phyloP scores from a whole-genome alignment of 1,140 invertebrate species.

The Penaeus vannamei region DNA sequence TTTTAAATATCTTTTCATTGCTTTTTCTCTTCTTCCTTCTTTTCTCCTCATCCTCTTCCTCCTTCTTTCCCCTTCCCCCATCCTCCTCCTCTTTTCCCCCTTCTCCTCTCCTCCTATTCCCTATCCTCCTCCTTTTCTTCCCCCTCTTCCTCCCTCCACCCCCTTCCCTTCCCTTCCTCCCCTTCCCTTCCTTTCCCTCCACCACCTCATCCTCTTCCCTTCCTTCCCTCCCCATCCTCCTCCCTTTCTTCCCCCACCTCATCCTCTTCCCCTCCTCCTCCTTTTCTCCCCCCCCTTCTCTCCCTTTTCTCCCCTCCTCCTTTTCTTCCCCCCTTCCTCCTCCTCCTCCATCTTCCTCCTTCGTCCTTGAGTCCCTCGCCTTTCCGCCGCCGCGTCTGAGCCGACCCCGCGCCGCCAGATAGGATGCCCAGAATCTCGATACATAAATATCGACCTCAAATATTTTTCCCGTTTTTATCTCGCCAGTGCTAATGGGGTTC shows the following conservation, averaged over 20 bases:
- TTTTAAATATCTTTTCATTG: too few species aligned
- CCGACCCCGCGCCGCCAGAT: neutral
- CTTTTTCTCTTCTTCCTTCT: too few species aligned
- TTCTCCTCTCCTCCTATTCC: neutral
- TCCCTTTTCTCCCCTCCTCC: neutral
- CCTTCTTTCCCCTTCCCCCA: neutral
- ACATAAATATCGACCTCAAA: too few species aligned
- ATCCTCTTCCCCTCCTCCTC: neutral
- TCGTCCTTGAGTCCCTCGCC: neutral
- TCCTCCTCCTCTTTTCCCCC: neutral
- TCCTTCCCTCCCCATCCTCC: neutral
- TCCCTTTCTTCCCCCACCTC: neutral
- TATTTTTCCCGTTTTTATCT: too few species aligned
- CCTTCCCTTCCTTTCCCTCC: neutral
- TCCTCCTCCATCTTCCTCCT: neutral
- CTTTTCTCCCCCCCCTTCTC: neutral
- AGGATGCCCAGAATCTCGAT: too few species aligned
- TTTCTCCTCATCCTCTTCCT: neutral
- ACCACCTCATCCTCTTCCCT: neutral
- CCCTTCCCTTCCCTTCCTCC: conserved; percentile 11
- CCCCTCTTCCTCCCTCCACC: neutral
- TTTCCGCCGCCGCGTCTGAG: neutral
- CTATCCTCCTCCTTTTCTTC: neutral
- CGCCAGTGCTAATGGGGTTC: too few species aligned
- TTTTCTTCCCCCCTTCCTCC: neutral